These are phyloP conservation scores for Macquaria ambigua DNA, from an alignment of 2,113 vertebrate genomes.

Conservation along the genomic window DNA sequence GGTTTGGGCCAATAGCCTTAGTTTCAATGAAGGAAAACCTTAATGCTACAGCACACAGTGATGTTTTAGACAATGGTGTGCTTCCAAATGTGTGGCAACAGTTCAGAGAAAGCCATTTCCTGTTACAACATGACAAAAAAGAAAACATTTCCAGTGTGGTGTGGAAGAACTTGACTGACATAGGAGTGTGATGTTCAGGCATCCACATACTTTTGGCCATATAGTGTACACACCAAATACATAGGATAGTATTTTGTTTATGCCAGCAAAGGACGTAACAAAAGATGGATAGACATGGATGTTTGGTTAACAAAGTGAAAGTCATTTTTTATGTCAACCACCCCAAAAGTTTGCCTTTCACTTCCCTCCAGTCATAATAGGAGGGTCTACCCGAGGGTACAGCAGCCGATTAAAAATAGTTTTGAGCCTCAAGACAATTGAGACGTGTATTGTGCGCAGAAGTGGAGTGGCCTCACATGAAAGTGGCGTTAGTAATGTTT, in stretches of 20 bases:
- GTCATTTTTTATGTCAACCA: background rate
- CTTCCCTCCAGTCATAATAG: background rate
- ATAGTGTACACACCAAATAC: background rate
- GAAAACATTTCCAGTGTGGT: background rate
- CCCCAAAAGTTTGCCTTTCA: background rate
- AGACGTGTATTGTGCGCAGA: slow-evolving; percentile 1
- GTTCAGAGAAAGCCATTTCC: background rate
- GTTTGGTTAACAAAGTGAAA: background rate
- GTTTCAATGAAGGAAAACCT: background rate
- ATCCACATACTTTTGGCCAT: background rate
- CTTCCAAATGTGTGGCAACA: background rate
- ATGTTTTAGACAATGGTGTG: background rate
- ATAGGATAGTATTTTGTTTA: background rate
- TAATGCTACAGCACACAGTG: background rate
- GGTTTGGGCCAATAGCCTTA: background rate
- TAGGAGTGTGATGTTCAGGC: background rate
- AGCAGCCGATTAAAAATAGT: slow-evolving; percentile 13
- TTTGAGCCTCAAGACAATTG: slow-evolving; percentile 17
- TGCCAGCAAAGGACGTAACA: background rate
- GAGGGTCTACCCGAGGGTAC: background rate
- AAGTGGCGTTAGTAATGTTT: slow-evolving; percentile 19
- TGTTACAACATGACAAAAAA: background rate
- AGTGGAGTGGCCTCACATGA: background rate
- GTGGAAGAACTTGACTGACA: background rate
- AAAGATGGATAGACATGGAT: background rate